Evolutionary conservation across 2,113 vertebrate species (phyloP).

Genomic region (Lota lota): DNA sequence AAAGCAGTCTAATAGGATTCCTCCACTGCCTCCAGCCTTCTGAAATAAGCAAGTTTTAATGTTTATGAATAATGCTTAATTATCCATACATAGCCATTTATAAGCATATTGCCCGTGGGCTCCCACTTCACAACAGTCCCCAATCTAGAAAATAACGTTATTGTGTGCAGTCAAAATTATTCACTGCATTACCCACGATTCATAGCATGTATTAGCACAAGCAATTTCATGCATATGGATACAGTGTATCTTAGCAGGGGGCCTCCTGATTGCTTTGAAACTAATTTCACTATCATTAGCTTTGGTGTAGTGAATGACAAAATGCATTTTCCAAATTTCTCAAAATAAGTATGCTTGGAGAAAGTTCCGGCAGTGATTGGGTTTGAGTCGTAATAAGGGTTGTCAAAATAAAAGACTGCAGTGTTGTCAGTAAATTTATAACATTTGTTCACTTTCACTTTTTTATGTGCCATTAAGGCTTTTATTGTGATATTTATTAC

Average conservation of each 20-base stretch:
- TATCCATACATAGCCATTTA: constrained; percentile 86
- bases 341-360: constrained; percentile 39
- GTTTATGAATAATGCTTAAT: constrained; percentile 82
- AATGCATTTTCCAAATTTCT: constrained; percentile 54
- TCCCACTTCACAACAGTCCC: constrained; percentile 76
- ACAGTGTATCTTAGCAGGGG: constrained; percentile 92
- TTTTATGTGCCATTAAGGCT: neutral
- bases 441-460: neutral
- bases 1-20: constrained; percentile 50
- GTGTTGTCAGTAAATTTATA: neutral
- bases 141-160: constrained; percentile 90
- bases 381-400: constrained; percentile 8
- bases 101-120: constrained; percentile 87
- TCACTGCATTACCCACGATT: constrained; percentile 89
- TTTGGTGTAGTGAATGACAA: constrained; percentile 71
- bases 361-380: constrained; percentile 23
- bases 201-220: constrained; percentile 95
- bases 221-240: constrained; percentile 99
- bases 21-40: constrained; percentile 67
- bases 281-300: constrained; percentile 99
- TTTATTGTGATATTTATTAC: neutral
- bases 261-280: constrained; percentile 96
- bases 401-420: neutral
- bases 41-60: constrained; percentile 81
- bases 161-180: constrained; percentile 91